A percentile compares a stretch with the other conserved stretches of the same genome.
Conservation (phyloP, 2,113 vertebrate genomes). For the Sander lucioperca region DNA sequence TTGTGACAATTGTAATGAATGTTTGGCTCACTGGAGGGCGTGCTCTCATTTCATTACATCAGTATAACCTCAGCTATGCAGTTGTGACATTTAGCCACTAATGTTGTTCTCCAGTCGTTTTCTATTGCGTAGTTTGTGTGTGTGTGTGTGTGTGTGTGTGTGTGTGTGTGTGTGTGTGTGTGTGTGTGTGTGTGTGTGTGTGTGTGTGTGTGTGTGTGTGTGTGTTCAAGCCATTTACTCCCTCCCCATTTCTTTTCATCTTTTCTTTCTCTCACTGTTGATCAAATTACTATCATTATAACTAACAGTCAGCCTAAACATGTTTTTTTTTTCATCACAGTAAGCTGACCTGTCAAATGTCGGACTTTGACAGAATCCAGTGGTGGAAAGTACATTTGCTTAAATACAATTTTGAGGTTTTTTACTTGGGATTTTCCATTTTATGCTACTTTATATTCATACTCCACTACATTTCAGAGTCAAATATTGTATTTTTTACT, state of each 20-base stretch:
- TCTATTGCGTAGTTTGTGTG: not conserved
- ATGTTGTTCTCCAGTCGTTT: constrained; percentile 14
- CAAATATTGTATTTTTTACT: not conserved
- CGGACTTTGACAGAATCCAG: not conserved
- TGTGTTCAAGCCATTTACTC: not conserved
- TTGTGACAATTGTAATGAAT: constrained; percentile 41
- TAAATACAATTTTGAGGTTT: too few species aligned
- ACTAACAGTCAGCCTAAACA: not conserved
- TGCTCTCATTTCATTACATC: constrained; percentile 39
- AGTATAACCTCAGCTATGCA: constrained; percentile 30
- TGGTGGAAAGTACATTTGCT: not conserved
- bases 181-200: too few species aligned
- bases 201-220: too few species aligned
- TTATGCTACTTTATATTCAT: not conserved
- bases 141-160: not conserved
- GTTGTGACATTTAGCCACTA: not conserved
- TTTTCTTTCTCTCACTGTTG: not conserved
- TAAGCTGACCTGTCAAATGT: not conserved
- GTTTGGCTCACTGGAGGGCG: constrained; percentile 56
- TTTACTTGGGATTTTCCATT: not conserved
- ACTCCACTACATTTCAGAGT: not conserved
- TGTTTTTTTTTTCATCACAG: not conserved
- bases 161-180: too few species aligned
- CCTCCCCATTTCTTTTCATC: not conserved
- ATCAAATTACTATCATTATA: not conserved